A percentile compares a stretch with the other conserved stretches of the same genome.
Evolutionary conservation across 2,113 vertebrate genomes (phyloP).

Genomic region (Microcebus murinus): DNA sequence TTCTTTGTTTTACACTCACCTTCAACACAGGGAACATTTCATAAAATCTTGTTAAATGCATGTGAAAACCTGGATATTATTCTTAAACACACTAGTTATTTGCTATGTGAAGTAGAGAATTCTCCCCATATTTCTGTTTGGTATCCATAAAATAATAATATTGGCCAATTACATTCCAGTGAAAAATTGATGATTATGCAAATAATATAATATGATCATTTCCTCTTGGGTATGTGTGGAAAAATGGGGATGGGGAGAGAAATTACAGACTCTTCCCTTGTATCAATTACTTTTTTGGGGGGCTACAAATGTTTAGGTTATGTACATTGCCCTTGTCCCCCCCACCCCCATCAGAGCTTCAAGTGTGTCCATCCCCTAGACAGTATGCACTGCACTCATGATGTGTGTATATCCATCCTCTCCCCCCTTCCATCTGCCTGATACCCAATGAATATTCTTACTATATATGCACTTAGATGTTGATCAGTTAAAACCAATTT

Average conservation of each 20-base stretch:
- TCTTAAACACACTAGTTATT: neutral
- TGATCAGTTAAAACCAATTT: too few relatives aligned
- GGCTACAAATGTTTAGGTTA: too few relatives aligned
- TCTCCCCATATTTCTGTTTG: neutral
- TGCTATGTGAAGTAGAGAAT: neutral
- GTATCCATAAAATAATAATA: neutral
- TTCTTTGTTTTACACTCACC: neutral
- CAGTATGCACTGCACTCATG: too few relatives aligned
- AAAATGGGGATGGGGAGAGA: neutral
- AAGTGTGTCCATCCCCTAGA: too few relatives aligned
- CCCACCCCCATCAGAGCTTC: too few relatives aligned
- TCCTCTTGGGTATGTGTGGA: neutral
- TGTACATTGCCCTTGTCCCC: too few relatives aligned
- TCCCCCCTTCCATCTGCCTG: too few relatives aligned
- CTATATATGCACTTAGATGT: too few relatives aligned
- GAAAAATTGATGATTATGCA: neutral
- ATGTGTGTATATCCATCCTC: too few relatives aligned
- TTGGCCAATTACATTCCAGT: neutral
- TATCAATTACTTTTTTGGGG: neutral
- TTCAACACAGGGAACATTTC: neutral
- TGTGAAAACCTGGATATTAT: neutral
- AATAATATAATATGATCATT: neutral
- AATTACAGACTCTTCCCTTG: neutral
- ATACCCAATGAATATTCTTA: too few relatives aligned
- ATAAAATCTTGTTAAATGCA: neutral